Conservation (phyloP, 2,888 invertebrate species). For the Achlya flavicornis region DNA sequence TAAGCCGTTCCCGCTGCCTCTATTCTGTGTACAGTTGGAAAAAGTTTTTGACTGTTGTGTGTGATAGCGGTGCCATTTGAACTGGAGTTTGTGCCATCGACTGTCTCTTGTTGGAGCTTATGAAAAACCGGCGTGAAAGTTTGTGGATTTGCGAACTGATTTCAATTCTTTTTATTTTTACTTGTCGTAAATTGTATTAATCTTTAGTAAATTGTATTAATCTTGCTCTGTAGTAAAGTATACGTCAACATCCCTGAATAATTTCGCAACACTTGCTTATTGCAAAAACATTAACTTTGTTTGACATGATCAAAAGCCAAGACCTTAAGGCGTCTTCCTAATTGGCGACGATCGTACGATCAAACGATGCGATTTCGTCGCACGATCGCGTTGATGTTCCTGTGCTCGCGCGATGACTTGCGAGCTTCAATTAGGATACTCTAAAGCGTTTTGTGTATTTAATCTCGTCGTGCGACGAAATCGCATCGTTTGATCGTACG, state of each 20-base stretch:
- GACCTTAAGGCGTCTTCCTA: too few relatives aligned
- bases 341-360: too few relatives aligned
- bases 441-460: too few relatives aligned
- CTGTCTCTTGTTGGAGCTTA: conserved; percentile 10
- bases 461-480: too few relatives aligned
- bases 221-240: neutral
- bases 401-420: too few relatives aligned
- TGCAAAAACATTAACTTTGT: too few relatives aligned
- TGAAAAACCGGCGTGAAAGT: conserved; percentile 7
- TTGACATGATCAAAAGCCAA: too few relatives aligned
- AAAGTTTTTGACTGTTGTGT: conserved; percentile 69
- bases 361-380: too few relatives aligned
- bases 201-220: neutral
- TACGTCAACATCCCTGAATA: neutral
- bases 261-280: too few relatives aligned
- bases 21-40: conserved; percentile 57
- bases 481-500: too few relatives aligned
- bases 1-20: conserved; percentile 57
- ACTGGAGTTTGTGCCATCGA: conserved; percentile 33
- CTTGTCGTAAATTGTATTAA: neutral
- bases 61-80: conserved; percentile 62
- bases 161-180: neutral
- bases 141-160: neutral
- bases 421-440: too few relatives aligned
- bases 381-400: too few relatives aligned